These are phyloP conservation scores for Zelleria hepariella DNA, from an alignment of 2,888 invertebrate genomes.

Conservation along the genomic window DNA sequence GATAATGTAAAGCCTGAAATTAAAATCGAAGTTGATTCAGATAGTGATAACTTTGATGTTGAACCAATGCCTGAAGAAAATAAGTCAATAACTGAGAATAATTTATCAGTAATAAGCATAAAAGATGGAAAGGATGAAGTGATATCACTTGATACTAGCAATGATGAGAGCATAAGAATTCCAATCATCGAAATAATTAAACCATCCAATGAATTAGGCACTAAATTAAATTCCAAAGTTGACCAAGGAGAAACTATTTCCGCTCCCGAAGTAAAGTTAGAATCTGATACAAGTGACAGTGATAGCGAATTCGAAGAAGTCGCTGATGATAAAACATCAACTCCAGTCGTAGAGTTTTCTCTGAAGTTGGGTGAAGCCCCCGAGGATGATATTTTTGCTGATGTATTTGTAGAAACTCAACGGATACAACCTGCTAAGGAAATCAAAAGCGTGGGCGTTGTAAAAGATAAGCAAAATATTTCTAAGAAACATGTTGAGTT, in stretches of 20 bases:
- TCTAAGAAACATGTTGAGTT: no score
- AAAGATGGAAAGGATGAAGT: conserved; percentile 33
- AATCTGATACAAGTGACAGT: conserved; percentile 36
- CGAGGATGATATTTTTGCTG: conserved; percentile 80
- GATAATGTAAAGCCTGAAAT: not conserved
- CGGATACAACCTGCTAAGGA: not conserved
- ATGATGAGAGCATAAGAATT: conserved; percentile 22
- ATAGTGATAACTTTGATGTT: not conserved
- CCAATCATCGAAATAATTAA: not conserved
- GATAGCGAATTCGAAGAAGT: conserved; percentile 70
- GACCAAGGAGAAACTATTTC: not conserved
- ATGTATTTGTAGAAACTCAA: conserved; percentile 65
- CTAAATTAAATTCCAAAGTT: not conserved
- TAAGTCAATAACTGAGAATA: not conserved
- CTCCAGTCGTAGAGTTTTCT: conserved; percentile 60
- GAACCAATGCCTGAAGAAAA: not conserved
- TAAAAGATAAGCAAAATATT: not conserved
- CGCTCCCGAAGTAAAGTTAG: not conserved
- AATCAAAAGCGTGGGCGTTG: not conserved
- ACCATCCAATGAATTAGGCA: not conserved
- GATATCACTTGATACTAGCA: conserved; percentile 37
- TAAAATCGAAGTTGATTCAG: not conserved
- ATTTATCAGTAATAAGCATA: conserved; percentile 26
- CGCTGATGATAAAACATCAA: conserved; percentile 38
- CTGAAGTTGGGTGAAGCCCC: conserved; percentile 41